A percentile compares a stretch with the other conserved stretches of the same genome.
phyloP scores from a whole-genome alignment of 2,113 vertebrate genomes.

The Tupaia tana region DNA sequence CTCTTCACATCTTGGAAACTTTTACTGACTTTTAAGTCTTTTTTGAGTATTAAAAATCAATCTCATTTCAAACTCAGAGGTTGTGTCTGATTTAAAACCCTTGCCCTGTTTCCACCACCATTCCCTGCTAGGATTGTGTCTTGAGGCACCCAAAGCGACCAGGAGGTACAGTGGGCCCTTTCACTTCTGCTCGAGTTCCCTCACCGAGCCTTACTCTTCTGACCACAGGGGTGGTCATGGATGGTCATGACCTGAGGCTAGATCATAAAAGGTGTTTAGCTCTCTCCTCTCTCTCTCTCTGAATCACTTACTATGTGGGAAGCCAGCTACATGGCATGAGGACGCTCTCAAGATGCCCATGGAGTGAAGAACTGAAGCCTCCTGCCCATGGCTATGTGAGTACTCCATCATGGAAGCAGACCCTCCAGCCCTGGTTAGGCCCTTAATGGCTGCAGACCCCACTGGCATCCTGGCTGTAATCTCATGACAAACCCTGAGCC shows the following conservation, averaged over 20 bases:
- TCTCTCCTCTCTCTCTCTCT: constrained; percentile 10
- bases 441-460: not conserved
- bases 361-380: not conserved
- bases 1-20: constrained; percentile 10
- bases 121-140: not conserved
- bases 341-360: not conserved
- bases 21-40: constrained; percentile 52
- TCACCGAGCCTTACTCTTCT: not conserved
- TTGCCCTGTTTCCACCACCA: not conserved
- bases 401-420: not conserved
- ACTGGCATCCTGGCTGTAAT: constrained; percentile 9
- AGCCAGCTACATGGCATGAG: not conserved
- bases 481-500: not conserved
- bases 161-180: too few relatives aligned
- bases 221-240: not conserved
- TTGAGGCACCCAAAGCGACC: not conserved
- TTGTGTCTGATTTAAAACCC: constrained; percentile 13
- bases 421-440: not conserved
- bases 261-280: not conserved
- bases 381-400: not conserved
- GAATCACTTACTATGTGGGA: not conserved
- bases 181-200: not conserved
- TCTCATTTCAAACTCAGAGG: not conserved
- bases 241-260: not conserved
- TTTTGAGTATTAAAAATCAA: constrained; percentile 54